Conservation (phyloP, 2,797 vertebrate species). For the Pipistrellus nathusii region DNA sequence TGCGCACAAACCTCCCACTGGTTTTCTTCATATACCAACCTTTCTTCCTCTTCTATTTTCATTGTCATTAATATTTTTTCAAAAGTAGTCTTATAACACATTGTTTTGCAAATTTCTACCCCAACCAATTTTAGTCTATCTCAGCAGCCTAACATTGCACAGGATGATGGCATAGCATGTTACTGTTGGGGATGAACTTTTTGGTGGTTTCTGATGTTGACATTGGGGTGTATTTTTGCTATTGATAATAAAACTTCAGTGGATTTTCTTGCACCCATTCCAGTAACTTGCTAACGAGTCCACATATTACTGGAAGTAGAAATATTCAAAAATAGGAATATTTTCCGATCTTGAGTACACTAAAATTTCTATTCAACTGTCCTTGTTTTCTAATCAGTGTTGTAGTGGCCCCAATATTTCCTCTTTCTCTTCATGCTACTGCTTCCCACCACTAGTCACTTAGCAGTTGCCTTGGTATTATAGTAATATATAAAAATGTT, state of each 20-base stretch:
- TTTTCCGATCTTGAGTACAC: background rate
- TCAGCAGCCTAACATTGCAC: no score
- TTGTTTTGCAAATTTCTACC: background rate
- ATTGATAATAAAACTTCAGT: background rate
- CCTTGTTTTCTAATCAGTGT: background rate
- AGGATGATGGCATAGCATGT: background rate
- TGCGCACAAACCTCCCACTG: accelerated
- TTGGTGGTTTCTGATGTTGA: background rate
- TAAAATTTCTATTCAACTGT: background rate
- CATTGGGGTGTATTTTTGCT: background rate
- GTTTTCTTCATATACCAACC: background rate
- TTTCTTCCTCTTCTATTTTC: background rate
- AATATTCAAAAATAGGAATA: background rate
- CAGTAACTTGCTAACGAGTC: background rate
- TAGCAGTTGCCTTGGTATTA: no score
- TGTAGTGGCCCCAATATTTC: no score
- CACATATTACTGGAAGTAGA: background rate
- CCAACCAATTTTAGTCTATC: background rate
- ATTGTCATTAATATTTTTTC: background rate
- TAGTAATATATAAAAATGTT: no score
- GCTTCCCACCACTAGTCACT: no score
- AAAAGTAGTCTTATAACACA: background rate
- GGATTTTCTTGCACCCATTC: background rate
- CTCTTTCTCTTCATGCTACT: background rate
- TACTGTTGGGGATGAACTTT: background rate